These are phyloP conservation scores for Gila robusta DNA, from an alignment of 2,797 vertebrate species.

Conservation along the genomic window DNA sequence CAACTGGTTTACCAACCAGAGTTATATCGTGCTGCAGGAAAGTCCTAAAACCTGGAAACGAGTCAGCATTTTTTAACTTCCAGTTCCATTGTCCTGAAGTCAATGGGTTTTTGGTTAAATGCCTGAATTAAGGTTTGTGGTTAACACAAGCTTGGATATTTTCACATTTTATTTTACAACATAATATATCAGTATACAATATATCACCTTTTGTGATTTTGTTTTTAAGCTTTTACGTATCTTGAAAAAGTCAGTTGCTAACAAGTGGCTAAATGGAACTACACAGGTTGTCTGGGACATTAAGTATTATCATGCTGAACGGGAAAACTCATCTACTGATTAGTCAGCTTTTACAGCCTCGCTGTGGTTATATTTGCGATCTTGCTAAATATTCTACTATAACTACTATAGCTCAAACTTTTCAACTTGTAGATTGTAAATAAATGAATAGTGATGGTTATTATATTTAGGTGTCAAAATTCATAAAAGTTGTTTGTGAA, in stretches of 20 bases:
- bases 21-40: not conserved
- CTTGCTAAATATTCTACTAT: not conserved
- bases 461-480: not conserved
- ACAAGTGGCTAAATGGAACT: not conserved
- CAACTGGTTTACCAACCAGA: not conserved
- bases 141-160: not conserved
- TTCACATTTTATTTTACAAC: not conserved
- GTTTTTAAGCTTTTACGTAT: not conserved
- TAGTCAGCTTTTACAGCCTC: not conserved
- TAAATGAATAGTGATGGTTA: not conserved
- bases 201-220: not conserved
- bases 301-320: not conserved
- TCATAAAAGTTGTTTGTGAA: not conserved
- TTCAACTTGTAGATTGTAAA: not conserved
- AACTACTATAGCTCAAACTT: not conserved
- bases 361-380: not conserved
- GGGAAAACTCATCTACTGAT: not conserved
- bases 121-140: not conserved
- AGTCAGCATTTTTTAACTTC: conserved; percentile 14
- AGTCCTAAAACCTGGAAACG: not conserved
- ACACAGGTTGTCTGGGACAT: not conserved
- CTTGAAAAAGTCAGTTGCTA: not conserved
- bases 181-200: not conserved
- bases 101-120: not conserved
- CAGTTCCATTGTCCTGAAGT: not conserved